Percentiles rank a stretch among this genome's conserved stretches.
Conservation (phyloP, 2,113 vertebrate genomes). For the Onychorhynchus coronatus region DNA sequence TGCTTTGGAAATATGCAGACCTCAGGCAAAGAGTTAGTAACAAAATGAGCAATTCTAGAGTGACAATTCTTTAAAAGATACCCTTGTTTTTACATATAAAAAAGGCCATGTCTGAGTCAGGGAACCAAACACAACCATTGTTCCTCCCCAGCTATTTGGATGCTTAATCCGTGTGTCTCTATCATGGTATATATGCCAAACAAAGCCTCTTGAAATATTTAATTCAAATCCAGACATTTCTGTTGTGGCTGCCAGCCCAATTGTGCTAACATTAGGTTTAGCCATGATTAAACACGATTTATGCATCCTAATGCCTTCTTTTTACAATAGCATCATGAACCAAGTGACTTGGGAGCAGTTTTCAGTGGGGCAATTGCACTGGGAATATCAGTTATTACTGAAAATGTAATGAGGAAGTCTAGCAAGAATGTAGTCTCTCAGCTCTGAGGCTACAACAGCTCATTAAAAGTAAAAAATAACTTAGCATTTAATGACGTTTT, state of each 20-base stretch:
- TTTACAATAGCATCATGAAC: slow-evolving; percentile 16
- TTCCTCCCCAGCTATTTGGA: not conserved
- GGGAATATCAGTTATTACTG: slow-evolving; percentile 19
- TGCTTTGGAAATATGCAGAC: not conserved
- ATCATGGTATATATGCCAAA: not conserved
- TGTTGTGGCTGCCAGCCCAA: not conserved
- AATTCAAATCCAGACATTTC: not conserved
- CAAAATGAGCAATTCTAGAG: not conserved
- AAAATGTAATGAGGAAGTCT: slow-evolving; percentile 18
- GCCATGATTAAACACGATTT: slow-evolving; percentile 37
- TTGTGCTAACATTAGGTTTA: not conserved
- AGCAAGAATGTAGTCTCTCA: not conserved
- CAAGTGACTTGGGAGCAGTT: slow-evolving; percentile 43
- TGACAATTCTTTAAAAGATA: not conserved
- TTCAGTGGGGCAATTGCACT: not conserved
- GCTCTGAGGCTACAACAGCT: slow-evolving; percentile 2
- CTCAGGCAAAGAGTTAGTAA: not conserved
- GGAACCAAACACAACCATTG: not conserved
- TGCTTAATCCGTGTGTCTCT: not conserved
- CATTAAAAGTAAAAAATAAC: slow-evolving; percentile 38
- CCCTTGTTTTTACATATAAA: not conserved
- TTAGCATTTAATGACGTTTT: not conserved
- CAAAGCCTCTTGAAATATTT: not conserved
- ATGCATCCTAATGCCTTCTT: not conserved
- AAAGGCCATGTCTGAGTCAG: not conserved